Evolutionary conservation across 2,888 invertebrate species (phyloP).

Genomic region (Icerya purchasi): DNA sequence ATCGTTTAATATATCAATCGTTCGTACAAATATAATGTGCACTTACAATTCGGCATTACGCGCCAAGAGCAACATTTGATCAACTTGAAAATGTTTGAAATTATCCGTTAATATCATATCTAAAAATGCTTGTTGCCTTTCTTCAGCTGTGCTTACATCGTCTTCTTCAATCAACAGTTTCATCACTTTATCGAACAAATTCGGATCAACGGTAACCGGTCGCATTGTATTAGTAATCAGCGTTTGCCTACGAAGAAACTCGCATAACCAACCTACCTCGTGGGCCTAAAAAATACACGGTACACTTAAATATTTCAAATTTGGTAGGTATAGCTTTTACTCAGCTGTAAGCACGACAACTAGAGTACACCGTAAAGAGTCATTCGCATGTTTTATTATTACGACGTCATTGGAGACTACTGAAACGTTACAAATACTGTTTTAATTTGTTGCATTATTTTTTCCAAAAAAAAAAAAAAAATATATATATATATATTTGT

Average conservation of each 20-base stretch:
- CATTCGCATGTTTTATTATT: no score
- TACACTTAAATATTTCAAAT: conserved; percentile 2
- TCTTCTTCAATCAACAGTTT: conserved; percentile 30
- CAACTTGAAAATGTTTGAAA: conserved; percentile 34
- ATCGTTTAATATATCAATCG: no score
- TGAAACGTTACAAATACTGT: no score
- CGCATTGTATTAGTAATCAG: conserved; percentile 40
- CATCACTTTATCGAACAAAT: conserved; percentile 36
- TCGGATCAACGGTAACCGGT: conserved; percentile 24
- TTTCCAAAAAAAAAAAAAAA: no score
- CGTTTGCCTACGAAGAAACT: conserved; percentile 26
- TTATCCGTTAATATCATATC: conserved; percentile 42
- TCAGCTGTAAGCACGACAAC: no score
- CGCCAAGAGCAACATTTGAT: conserved; percentile 37
- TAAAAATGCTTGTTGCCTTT: conserved; percentile 49
- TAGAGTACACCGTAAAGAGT: no score
- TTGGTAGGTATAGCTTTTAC: no score
- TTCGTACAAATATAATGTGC: no score
- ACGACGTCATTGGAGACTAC: no score
- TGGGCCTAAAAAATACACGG: conserved; percentile 29
- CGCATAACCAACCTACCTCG: conserved; percentile 39
- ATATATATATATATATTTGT: no score
- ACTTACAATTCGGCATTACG: conserved; percentile 39
- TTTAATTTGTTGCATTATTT: no score
- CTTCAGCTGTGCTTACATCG: conserved; percentile 22